Base-by-base conservation (phyloP, 2,113 vertebrate genomes). In the Corydoras maculifer region DNA sequence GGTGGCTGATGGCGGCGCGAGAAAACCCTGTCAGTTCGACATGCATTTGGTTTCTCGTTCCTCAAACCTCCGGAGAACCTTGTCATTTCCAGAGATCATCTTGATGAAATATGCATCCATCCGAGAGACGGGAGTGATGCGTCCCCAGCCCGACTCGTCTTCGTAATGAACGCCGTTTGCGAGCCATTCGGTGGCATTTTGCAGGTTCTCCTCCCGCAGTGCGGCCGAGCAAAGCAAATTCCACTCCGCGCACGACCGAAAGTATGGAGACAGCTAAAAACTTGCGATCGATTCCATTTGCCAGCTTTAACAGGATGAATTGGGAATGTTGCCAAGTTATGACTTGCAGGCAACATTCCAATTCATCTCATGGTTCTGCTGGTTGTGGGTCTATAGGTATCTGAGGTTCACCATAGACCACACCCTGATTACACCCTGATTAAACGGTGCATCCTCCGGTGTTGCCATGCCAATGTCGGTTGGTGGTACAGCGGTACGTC, bases 181-280 rank as follows among this genome's bases (percentile, higher is more conserved):
- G 30, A 48, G 58, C 55, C 60, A 3, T 54, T 69, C 60, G 35
- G 30, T 70, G 43, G 50, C 59, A 59, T 71, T 76, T 68, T 72
- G 54, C 64, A 75, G 71, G 59, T 66, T 68, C 66, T 72, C 48
- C 68, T 35, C 70, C 48, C 62, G 65, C 73, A 58, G 62, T 9
- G 49, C 35, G 29, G 43, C 58, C 25, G 76, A 74, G 68, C 60
- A 76, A 76, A 51, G 69, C 35, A 2, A 58, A 57, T 32, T 31
- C 18, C 68, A 69, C 18, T 48, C 30, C 54, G 35, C 35, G 25
- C 35, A 64, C 67, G 49, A 68, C 53, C 35, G 65, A 12, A 53
- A 12, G 51, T 53, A 53, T 53, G 51, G 5, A 53, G 51, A 57
- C 35, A 43, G 4, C 35, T 43, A 43, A 43, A 43, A 43, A 43